Conservation (phyloP, 2,888 invertebrate genomes). For the Torymus aiolomorphi region DNA sequence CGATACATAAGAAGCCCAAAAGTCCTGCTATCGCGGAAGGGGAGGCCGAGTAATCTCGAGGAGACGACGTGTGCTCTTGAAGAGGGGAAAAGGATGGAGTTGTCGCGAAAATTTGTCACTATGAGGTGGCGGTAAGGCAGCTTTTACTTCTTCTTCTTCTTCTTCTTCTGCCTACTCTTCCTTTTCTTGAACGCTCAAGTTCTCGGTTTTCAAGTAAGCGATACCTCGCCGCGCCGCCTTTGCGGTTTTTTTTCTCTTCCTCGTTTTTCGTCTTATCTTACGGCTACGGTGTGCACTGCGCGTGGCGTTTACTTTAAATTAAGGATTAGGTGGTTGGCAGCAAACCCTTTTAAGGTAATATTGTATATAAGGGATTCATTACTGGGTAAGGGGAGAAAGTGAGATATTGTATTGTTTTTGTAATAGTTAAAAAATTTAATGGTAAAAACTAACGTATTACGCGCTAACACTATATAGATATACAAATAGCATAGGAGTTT, state of each 20-base stretch:
- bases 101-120: constrained; percentile 30
- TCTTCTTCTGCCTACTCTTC: neutral
- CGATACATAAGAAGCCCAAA: constrained; percentile 22
- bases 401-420: too few relatives aligned
- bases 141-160: constrained; percentile 18
- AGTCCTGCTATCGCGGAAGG: neutral
- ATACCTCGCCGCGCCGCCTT: constrained; percentile 5
- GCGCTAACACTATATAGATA: too few relatives aligned
- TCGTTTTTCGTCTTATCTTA: constrained; percentile 21
- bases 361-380: too few relatives aligned
- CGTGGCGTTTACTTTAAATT: constrained; percentile 25
- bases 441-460: too few relatives aligned
- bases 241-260: neutral
- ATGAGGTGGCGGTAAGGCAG: constrained; percentile 9
- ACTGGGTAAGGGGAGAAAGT: too few relatives aligned
- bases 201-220: constrained; percentile 19
- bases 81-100: neutral
- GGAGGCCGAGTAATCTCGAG: constrained; percentile 1
- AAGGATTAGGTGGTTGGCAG: neutral
- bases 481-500: too few relatives aligned
- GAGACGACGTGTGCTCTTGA: constrained; percentile 1
- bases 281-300: neutral
- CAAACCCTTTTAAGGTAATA: too few relatives aligned
- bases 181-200: neutral
- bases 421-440: too few relatives aligned